A percentile compares a stretch with the other conserved stretches of the same genome.
phyloP scores from a whole-genome alignment of 2,888 invertebrate genomes.

The Rhyacophila evoluta region DNA sequence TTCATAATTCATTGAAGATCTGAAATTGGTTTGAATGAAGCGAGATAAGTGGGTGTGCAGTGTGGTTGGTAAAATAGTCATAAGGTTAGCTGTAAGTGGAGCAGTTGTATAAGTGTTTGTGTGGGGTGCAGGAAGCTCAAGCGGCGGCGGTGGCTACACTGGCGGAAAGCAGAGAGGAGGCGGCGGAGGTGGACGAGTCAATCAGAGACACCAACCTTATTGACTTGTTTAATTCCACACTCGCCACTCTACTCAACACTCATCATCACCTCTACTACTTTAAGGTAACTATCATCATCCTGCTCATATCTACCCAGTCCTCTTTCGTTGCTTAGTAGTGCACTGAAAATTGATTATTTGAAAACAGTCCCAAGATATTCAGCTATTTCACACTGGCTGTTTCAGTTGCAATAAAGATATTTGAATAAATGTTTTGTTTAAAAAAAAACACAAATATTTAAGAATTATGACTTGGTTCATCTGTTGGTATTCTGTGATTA shows the following conservation, averaged over 20 bases:
- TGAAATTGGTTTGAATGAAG: not conserved
- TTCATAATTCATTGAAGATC: not conserved
- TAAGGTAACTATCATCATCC: conserved; percentile 47
- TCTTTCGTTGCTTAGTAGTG: conserved; percentile 17
- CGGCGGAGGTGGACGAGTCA: conserved; percentile 79
- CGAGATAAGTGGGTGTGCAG: not conserved
- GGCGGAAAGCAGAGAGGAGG: conserved; percentile 87
- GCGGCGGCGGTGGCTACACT: conserved; percentile 75
- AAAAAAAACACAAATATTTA: too few species aligned
- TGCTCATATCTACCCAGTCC: conserved; percentile 2
- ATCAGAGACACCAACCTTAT: conserved; percentile 92
- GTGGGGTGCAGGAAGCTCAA: conserved; percentile 61
- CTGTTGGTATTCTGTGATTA: too few species aligned
- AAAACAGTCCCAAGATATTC: too few species aligned
- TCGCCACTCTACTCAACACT: conserved; percentile 41
- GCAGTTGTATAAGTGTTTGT: conserved; percentile 43
- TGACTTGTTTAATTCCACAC: conserved; percentile 61
- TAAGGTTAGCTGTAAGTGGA: conserved; percentile 6
- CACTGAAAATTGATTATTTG: too few species aligned
- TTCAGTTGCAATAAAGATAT: too few species aligned
- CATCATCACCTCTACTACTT: conserved; percentile 50
- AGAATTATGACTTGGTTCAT: too few species aligned
- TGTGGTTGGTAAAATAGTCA: too few species aligned
- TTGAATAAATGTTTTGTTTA: too few species aligned
- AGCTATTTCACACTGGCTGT: too few species aligned